A percentile compares a stretch with the other conserved stretches of the same genome.
Evolutionary conservation across 1,140 invertebrate genomes (phyloP).

Genomic region (Glossosoma conforme): DNA sequence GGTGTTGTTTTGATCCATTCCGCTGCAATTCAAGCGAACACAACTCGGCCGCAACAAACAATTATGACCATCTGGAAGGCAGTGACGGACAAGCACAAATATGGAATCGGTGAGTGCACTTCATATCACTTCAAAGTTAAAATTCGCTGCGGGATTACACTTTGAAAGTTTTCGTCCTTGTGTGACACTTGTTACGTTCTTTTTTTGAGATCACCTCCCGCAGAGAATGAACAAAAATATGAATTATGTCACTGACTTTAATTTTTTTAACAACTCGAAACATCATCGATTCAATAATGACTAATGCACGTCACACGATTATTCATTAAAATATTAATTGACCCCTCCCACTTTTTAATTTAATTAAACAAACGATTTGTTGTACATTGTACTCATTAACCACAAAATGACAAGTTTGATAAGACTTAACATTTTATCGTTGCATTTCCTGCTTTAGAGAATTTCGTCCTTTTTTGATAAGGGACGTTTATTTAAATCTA

Average conservation of each 20-base stretch:
- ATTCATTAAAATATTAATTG: slow-evolving; percentile 14
- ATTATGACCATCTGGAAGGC: slow-evolving; percentile 19
- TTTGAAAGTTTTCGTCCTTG: slow-evolving; percentile 13
- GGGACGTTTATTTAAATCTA: not conserved
- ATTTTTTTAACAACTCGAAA: slow-evolving; percentile 2
- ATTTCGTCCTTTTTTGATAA: not conserved
- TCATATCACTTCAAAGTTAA: not conserved
- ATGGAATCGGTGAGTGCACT: slow-evolving; percentile 18
- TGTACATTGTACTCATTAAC: not conserved
- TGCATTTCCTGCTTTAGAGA: slow-evolving; percentile 5
- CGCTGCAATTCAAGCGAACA: slow-evolving; percentile 1
- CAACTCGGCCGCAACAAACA: not conserved
- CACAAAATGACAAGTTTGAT: slow-evolving; percentile 10
- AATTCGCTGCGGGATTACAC: not conserved
- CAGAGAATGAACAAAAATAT: slow-evolving; percentile 17
- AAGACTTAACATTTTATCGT: slow-evolving; percentile 10
- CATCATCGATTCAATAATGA: not conserved
- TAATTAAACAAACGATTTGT: slow-evolving; percentile 4
- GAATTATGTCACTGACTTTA: slow-evolving; percentile 11
- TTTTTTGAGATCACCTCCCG: slow-evolving; percentile 18
- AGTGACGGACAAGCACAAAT: slow-evolving; percentile 11
- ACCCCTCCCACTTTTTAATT: slow-evolving; percentile 24
- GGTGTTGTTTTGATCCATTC: too few relatives aligned
- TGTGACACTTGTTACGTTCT: slow-evolving; percentile 21
- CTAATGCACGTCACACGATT: slow-evolving; percentile 5